Conservation (phyloP, 2,113 vertebrate species). For the Equus quagga region DNA sequence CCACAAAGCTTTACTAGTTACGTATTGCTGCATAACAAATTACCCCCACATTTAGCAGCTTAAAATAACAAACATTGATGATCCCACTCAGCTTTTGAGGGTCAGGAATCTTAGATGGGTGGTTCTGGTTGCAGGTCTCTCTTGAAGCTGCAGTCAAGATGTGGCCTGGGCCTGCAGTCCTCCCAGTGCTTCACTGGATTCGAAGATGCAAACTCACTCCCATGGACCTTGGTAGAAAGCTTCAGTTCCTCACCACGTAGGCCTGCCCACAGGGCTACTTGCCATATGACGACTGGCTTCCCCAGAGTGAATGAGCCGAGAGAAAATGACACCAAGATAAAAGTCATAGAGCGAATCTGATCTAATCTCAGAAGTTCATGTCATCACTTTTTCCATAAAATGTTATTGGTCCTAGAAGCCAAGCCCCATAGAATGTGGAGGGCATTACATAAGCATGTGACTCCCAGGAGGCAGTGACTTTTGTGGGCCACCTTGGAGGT, state of each 20-base stretch:
- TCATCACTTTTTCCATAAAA: not conserved
- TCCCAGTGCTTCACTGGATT: not conserved
- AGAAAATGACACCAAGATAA: not conserved
- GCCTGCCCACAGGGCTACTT: rapidly evolving
- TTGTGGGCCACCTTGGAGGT: not conserved
- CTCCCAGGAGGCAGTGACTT: no score
- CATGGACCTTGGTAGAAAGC: not conserved
- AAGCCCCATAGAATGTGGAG: not conserved
- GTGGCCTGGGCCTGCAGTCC: rapidly evolving
- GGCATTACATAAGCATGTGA: rapidly evolving
- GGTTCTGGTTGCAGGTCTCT: not conserved
- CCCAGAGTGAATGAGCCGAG: not conserved
- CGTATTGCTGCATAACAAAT: not conserved
- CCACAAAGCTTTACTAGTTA: not conserved
- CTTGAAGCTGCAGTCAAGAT: not conserved
- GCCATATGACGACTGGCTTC: not conserved
- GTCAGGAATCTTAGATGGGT: not conserved
- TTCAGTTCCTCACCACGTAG: rapidly evolving
- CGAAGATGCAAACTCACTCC: not conserved
- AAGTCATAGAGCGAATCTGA: not conserved
- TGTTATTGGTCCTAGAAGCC: not conserved
- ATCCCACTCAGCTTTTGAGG: not conserved
- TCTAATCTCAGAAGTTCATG: not conserved
- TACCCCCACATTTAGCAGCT: not conserved
- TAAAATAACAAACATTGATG: not conserved